These are phyloP conservation scores for Gymnocypris eckloni DNA, from an alignment of 2,797 vertebrate genomes.

Conservation along the genomic window DNA sequence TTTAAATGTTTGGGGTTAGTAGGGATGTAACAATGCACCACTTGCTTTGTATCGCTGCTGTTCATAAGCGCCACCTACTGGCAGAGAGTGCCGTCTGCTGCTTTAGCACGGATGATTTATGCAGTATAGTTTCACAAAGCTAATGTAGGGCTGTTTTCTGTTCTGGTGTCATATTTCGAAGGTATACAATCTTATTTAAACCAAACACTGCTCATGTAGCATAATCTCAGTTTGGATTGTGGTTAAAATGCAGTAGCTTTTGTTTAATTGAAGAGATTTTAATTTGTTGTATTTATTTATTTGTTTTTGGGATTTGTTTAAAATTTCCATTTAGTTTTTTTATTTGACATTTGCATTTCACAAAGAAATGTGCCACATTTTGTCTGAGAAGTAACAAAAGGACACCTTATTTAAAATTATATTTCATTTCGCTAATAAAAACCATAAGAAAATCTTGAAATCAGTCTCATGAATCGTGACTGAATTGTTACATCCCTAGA, in stretches of 20 bases:
- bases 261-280: no score
- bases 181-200: neutral
- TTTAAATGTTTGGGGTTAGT: neutral
- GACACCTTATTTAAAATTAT: no score
- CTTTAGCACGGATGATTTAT: neutral
- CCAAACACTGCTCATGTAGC: neutral
- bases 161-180: neutral
- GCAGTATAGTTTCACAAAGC: neutral
- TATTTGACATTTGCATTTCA: no score
- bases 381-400: no score
- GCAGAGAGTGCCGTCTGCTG: neutral
- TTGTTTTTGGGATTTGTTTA: no score
- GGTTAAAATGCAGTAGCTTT: neutral
- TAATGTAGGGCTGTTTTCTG: neutral
- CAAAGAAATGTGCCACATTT: no score
- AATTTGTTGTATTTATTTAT: no score
- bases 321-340: no score
- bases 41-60: neutral
- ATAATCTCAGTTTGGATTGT: neutral
- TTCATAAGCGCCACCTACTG: neutral
- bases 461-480: no score
- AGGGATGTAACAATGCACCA: neutral
- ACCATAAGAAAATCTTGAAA: no score
- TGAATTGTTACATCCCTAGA: no score
- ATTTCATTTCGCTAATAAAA: no score